phyloP scores from a whole-genome alignment of 2,113 vertebrate species.

The Hippocampus barbouri region DNA sequence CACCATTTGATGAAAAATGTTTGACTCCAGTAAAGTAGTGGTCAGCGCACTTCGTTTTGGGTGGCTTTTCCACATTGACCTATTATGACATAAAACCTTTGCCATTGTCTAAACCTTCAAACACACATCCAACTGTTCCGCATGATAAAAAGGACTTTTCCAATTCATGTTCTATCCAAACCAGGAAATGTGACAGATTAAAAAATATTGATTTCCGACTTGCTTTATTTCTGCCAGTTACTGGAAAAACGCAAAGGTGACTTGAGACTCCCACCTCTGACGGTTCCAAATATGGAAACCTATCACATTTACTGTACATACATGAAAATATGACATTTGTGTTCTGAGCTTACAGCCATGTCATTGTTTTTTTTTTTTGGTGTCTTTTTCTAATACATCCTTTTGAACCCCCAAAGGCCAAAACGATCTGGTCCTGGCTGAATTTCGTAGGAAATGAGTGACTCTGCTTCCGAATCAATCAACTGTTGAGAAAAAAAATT shows the following conservation, averaged over 20 bases:
- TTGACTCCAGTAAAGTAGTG: no score
- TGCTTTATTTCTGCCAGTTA: background rate
- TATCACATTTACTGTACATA: conserved; percentile 10
- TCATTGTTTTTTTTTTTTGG: background rate
- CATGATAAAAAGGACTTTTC: no score
- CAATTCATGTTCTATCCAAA: no score
- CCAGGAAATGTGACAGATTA: no score
- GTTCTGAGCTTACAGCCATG: background rate
- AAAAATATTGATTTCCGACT: no score
- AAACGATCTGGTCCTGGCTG: background rate
- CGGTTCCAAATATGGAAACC: conserved; percentile 8
- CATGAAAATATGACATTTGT: conserved; percentile 20
- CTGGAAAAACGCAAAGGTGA: background rate
- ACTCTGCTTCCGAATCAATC: background rate
- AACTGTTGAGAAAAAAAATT: background rate
- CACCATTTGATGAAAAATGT: no score
- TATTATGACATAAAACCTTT: no score
- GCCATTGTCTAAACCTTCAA: no score
- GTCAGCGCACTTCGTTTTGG: no score
- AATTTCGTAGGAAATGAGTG: background rate
- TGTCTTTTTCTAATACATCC: conserved; percentile 9
- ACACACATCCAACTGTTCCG: no score
- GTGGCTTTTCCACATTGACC: no score
- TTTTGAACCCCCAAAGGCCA: background rate
- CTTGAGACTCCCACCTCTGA: background rate